Percentiles rank a stretch among this genome's conserved stretches.
These are phyloP conservation scores for Solenopsis fugax DNA, from an alignment of 1,140 invertebrate species.

Conservation along the genomic window DNA sequence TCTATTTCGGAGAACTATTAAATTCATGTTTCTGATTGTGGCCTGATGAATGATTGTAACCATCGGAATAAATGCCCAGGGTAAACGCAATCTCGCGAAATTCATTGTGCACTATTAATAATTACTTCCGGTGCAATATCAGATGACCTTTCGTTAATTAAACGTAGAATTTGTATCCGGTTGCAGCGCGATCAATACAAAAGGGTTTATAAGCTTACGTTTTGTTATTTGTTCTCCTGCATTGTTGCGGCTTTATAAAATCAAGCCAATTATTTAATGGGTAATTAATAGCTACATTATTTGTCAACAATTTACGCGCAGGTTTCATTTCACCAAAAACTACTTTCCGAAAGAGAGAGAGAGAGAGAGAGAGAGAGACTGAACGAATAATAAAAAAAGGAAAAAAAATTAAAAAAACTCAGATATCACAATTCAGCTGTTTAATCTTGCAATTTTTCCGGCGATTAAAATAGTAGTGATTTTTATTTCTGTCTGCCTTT, in stretches of 20 bases:
- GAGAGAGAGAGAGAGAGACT: too few species aligned
- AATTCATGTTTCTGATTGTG: slow-evolving; percentile 15
- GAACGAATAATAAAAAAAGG: not conserved
- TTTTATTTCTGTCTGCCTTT: not conserved
- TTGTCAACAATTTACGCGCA: not conserved
- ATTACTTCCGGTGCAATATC: slow-evolving; percentile 57
- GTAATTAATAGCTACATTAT: slow-evolving; percentile 21
- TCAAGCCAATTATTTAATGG: slow-evolving; percentile 19
- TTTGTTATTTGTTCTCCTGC: slow-evolving; percentile 26
- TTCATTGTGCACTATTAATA: slow-evolving; percentile 66
- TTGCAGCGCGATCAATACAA: slow-evolving; percentile 6
- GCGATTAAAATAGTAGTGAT: not conserved
- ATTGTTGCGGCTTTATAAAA: slow-evolving; percentile 26
- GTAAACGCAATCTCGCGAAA: slow-evolving; percentile 34
- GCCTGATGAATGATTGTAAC: slow-evolving; percentile 19
- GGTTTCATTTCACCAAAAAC: not conserved
- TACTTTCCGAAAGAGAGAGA: too few species aligned
- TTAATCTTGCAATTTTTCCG: not conserved
- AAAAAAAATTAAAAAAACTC: not conserved
- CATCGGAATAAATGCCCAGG: slow-evolving; percentile 15
- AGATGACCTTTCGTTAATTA: slow-evolving; percentile 34
- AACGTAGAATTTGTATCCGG: slow-evolving; percentile 25
- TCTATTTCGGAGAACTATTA: not conserved
- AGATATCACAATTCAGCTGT: not conserved
- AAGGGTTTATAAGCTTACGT: slow-evolving; percentile 12